A percentile compares a stretch with the other conserved stretches of the same genome.
Conservation (phyloP, 2,113 vertebrate species). For the Stictonetta naevosa region DNA sequence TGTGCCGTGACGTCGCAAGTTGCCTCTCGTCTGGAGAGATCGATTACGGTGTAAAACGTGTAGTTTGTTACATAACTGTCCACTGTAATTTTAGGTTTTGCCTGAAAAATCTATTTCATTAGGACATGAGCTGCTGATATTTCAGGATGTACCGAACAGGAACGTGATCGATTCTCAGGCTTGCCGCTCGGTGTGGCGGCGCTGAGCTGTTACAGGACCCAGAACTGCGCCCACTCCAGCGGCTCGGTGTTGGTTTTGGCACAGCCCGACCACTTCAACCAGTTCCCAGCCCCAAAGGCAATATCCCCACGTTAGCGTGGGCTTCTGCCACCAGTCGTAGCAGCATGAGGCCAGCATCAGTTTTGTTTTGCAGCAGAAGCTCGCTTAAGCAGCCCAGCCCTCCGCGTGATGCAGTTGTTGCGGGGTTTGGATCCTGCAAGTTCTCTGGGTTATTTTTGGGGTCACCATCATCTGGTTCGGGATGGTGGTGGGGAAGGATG, state of each 20-base stretch:
- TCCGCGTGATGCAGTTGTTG: neutral
- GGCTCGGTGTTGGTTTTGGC: neutral
- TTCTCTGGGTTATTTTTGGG: neutral
- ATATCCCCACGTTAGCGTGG: neutral
- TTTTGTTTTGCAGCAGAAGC: too few relatives aligned
- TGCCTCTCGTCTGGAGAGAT: neutral
- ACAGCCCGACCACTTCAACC: neutral
- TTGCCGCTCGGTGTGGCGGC: neutral
- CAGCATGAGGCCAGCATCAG: too few relatives aligned
- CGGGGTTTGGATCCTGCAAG: neutral
- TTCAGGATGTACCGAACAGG: conserved; percentile 8
- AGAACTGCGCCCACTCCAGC: neutral
- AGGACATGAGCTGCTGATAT: neutral
- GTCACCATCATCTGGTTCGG: neutral
- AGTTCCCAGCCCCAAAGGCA: neutral
- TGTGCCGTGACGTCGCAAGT: neutral
- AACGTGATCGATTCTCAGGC: neutral
- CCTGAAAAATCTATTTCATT: conserved; percentile 22
- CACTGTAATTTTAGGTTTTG: neutral
- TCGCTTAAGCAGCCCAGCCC: neutral
- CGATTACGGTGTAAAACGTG: neutral
- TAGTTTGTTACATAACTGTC: neutral
- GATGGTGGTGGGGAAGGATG: neutral
- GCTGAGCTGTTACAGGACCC: neutral
- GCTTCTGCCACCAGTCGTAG: neutral